These are phyloP conservation scores for Tetragonula clypearis DNA, from an alignment of 1,140 invertebrate genomes.

Conservation along the genomic window DNA sequence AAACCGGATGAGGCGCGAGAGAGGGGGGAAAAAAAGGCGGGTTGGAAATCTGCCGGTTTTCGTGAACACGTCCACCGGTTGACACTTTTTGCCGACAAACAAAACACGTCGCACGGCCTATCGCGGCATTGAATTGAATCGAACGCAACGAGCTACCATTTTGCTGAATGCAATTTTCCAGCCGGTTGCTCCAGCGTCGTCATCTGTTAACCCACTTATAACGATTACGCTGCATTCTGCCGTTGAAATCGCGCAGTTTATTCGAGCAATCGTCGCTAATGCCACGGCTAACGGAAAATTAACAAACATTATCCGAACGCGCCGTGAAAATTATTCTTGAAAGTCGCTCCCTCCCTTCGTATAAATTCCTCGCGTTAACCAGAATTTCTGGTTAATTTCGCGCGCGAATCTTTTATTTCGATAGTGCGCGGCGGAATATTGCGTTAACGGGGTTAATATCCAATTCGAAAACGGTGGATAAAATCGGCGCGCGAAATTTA, in stretches of 20 bases:
- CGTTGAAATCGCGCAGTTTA: slow-evolving; percentile 5
- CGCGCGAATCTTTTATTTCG: background rate
- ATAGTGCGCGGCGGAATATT: background rate
- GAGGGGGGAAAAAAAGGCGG: no score
- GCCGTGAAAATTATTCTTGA: background rate
- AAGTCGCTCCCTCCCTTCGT: background rate
- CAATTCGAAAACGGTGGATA: background rate
- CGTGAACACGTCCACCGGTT: slow-evolving; percentile 9
- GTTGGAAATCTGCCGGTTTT: background rate
- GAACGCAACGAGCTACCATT: slow-evolving; percentile 58
- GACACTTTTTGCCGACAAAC: slow-evolving; percentile 23
- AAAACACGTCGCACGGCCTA: no score
- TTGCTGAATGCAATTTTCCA: slow-evolving; percentile 59
- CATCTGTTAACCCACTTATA: slow-evolving; percentile 66
- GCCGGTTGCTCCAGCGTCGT: slow-evolving; percentile 52
- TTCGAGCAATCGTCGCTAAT: background rate
- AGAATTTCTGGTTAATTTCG: background rate
- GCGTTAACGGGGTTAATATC: background rate
- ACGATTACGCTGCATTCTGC: slow-evolving; percentile 57
- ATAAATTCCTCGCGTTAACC: background rate
- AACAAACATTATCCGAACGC: background rate
- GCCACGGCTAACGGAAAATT: background rate
- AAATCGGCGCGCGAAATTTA: background rate
- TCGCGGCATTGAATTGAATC: slow-evolving; percentile 47
- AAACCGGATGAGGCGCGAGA: no score